Percentiles rank a stretch among this genome's conserved stretches.
phyloP scores from a whole-genome alignment of 2,888 invertebrate species.

The Cetonia aurata region DNA sequence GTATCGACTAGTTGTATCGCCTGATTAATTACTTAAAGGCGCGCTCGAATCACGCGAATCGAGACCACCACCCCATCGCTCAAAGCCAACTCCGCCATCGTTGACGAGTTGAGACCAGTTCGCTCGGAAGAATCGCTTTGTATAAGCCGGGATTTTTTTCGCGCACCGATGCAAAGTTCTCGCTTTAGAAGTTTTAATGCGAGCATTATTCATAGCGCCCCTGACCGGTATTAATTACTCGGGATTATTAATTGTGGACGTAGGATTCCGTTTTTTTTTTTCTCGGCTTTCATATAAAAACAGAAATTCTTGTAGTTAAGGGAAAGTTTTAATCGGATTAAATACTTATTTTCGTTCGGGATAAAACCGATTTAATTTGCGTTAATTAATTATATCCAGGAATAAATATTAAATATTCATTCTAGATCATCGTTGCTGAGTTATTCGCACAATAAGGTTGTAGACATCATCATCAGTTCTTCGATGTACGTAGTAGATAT shows the following conservation, averaged over 20 bases:
- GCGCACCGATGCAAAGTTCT: too few species aligned
- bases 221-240: slow-evolving; percentile 23
- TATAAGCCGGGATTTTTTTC: neutral
- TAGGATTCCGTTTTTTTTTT: slow-evolving; percentile 7
- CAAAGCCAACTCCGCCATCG: too few species aligned
- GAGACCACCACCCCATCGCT: neutral
- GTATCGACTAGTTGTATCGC: neutral
- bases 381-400: too few species aligned
- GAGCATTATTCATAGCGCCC: slow-evolving; percentile 2
- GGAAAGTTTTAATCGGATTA: too few species aligned
- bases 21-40: slow-evolving; percentile 16
- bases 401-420: too few species aligned
- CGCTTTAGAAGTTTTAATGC: slow-evolving; percentile 10
- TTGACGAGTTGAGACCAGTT: neutral
- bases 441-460: too few species aligned
- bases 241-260: slow-evolving; percentile 21
- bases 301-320: neutral
- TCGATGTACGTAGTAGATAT: too few species aligned
- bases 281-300: neutral
- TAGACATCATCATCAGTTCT: too few species aligned
- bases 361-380: too few species aligned
- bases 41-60: neutral
- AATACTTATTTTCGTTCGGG: too few species aligned
- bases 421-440: too few species aligned
- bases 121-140: slow-evolving; percentile 13